A percentile compares a stretch with the other conserved stretches of the same genome.
These are phyloP conservation scores for Lamellibrachia luymesi DNA, from an alignment of 1,140 invertebrate species.

Conservation along the genomic window DNA sequence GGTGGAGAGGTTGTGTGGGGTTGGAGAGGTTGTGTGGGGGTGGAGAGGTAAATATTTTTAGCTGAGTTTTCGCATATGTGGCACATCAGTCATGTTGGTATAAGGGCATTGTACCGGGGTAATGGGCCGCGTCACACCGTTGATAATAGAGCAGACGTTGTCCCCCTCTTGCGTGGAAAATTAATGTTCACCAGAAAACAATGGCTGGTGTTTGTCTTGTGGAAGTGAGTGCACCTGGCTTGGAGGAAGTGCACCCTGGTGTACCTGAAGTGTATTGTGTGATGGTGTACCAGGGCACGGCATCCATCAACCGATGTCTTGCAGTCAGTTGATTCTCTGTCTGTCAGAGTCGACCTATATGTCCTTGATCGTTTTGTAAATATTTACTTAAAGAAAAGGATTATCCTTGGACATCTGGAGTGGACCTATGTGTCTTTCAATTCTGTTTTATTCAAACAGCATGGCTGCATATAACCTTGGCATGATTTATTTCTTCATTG, in stretches of 20 bases:
- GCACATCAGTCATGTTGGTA: neutral
- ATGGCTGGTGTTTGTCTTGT: neutral
- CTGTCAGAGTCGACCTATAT: no score
- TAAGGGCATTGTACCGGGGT: neutral
- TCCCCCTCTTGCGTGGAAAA: neutral
- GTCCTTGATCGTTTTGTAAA: no score
- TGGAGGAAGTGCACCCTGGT: neutral
- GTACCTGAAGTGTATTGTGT: no score
- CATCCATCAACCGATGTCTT: neutral
- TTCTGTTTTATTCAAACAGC: no score
- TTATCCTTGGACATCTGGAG: no score
- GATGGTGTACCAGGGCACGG: neutral
- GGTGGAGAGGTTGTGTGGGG: no score
- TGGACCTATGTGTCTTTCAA: no score
- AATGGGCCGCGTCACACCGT: neutral
- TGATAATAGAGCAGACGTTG: neutral
- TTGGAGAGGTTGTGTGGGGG: no score
- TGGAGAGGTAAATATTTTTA: neutral
- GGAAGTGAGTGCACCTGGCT: neutral
- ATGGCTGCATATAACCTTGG: no score
- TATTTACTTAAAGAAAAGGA: no score
- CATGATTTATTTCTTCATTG: no score
- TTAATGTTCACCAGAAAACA: neutral
- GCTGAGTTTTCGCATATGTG: neutral
- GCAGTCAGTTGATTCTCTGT: neutral